These are phyloP conservation scores for Gastrophryne carolinensis DNA, from an alignment of 2,797 vertebrate species.

Conservation along the genomic window DNA sequence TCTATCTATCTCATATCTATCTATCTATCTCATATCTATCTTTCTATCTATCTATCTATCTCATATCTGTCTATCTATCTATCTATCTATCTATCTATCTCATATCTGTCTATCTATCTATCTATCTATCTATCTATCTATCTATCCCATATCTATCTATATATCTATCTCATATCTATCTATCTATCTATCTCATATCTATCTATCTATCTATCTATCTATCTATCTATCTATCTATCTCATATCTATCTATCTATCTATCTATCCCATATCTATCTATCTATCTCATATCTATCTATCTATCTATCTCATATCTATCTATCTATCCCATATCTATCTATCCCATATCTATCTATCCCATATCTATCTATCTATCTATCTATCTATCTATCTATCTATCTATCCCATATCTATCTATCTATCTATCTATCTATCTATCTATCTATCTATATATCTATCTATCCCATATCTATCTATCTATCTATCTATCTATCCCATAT, in stretches of 20 bases:
- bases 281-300: background rate
- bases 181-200: no score
- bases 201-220: no score
- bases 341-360: no score
- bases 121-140: background rate
- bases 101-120: background rate
- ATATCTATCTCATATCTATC: background rate
- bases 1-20: no score
- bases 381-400: no score
- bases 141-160: background rate
- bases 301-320: no score
- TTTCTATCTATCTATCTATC: background rate
- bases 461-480: background rate
- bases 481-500: background rate
- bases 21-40: no score
- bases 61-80: background rate
- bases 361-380: no score
- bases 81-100: background rate
- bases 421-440: background rate
- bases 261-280: background rate
- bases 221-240: background rate
- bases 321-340: no score
- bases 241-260: background rate
- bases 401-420: background rate
- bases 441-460: background rate